These are phyloP conservation scores for Hemiprocne comata DNA, from an alignment of 2,113 vertebrate species.

Conservation along the genomic window DNA sequence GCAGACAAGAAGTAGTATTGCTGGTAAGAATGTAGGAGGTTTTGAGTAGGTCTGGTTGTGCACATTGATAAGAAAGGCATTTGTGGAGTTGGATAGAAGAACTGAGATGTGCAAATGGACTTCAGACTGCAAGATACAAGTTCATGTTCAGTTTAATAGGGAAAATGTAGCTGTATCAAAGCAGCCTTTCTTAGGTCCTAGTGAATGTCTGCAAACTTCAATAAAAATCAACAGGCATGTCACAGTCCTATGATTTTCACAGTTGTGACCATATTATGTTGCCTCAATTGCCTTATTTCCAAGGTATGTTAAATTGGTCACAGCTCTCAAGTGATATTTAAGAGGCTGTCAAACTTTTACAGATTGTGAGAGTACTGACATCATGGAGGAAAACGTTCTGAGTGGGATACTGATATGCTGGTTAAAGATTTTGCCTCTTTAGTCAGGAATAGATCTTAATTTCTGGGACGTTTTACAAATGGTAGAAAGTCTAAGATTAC, in stretches of 20 bases:
- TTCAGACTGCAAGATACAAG: neutral
- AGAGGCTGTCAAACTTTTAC: constrained; percentile 49
- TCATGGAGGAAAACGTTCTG: neutral
- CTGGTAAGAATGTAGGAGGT: neutral
- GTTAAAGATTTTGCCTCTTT: neutral
- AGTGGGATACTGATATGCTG: neutral
- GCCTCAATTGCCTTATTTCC: constrained; percentile 46
- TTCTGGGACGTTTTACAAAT: neutral
- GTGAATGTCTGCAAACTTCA: neutral
- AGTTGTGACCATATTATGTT: neutral
- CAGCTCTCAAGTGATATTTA: constrained; percentile 17
- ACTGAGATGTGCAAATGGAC: neutral
- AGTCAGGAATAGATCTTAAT: neutral
- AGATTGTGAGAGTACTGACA: constrained; percentile 50
- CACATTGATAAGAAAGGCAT: neutral
- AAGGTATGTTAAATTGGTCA: constrained; percentile 21
- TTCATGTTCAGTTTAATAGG: neutral
- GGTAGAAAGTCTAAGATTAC: neutral
- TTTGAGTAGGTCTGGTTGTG: neutral
- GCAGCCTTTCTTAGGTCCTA: constrained; percentile 4
- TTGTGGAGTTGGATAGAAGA: neutral
- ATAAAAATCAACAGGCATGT: constrained; percentile 34
- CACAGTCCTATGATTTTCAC: neutral
- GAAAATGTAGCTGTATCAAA: neutral
- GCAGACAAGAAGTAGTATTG: neutral